Conservation (phyloP, 2,797 vertebrate genomes). For the Poecilia velifera region DNA sequence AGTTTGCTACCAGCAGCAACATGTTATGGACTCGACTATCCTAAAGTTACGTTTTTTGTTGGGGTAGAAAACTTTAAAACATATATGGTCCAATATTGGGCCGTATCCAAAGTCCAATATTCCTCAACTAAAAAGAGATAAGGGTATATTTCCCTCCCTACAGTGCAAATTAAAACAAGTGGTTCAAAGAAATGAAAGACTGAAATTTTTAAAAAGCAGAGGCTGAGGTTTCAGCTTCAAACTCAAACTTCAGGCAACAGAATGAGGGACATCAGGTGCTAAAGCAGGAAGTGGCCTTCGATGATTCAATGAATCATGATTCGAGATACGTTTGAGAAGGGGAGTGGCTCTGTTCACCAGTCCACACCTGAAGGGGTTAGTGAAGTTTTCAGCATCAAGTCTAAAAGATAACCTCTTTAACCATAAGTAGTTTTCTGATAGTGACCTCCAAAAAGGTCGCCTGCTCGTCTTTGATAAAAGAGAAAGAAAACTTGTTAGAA, state of each 20-base stretch:
- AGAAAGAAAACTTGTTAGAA: not conserved
- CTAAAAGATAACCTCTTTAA: not conserved
- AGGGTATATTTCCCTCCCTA: not conserved
- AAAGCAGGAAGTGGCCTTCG: not conserved
- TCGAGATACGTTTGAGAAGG: not conserved
- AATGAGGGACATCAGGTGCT: not conserved
- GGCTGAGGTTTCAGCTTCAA: not conserved
- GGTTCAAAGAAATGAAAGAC: not conserved
- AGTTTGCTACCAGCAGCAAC: not conserved
- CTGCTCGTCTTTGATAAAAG: not conserved
- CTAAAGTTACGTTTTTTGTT: not conserved
- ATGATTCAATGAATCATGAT: not conserved
- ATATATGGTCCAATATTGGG: not conserved
- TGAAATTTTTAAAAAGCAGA: not conserved
- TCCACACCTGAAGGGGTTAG: not conserved
- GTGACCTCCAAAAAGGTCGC: not conserved
- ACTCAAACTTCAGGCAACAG: not conserved
- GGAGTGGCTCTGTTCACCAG: not conserved
- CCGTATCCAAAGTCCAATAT: not conserved
- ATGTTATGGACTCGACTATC: slow-evolving; percentile 1
- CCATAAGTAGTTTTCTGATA: not conserved
- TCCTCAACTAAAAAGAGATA: not conserved
- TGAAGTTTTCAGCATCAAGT: not conserved
- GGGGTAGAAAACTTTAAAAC: not conserved
- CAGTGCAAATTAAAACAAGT: not conserved